Evolutionary conservation across 2,113 vertebrate species (phyloP), one percentile per base, ranked within the genome.

Genomic region (Zapus hudsonius): DNA sequence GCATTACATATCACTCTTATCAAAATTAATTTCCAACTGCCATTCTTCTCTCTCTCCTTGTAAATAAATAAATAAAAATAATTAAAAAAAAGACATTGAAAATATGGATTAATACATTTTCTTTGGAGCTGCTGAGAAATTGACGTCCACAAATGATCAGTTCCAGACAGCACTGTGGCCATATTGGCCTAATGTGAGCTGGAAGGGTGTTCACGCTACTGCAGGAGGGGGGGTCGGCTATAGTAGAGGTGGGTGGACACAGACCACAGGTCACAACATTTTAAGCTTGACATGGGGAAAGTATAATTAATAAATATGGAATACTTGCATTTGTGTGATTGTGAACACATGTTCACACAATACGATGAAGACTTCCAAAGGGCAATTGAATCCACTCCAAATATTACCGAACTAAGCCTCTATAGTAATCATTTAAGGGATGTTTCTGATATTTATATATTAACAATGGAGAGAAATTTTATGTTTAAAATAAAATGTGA

Each of bases 101-200:
- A 94, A 79, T 38, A 75, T 0, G 84, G 66, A 40, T 16, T 33
- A 20, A 84, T 3, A 17, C 19, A 44, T 74, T 82, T 66, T 74
- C 27, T 90, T 85, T 81, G 72, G 61, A 57, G n/a, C 17, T 79
- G 57, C 40, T 67, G n/a, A 89, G 33, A 96, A 89, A 78, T 72
- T 86, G 52, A 6, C 66, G 87, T 91, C 42, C 36, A 74, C 86
- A 87, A 73, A 44, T 66, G 55, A 90, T 31, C 15, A 74, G 33
- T 47, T 44, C 23, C 29, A 73, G 84, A 61, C 7, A 76, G 52
- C 66, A 52, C 25, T 3, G 38, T 8, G 70, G 40, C 70, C 27
- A 1, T 17, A 7, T 59, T 55, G 59, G 29, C 92, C 42, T 61
- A 79, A 7, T 20, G 76, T 10, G 47, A 85, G 40, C 1, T 38